Conservation (phyloP, 2,113 vertebrate species). For the Tupaia tana region DNA sequence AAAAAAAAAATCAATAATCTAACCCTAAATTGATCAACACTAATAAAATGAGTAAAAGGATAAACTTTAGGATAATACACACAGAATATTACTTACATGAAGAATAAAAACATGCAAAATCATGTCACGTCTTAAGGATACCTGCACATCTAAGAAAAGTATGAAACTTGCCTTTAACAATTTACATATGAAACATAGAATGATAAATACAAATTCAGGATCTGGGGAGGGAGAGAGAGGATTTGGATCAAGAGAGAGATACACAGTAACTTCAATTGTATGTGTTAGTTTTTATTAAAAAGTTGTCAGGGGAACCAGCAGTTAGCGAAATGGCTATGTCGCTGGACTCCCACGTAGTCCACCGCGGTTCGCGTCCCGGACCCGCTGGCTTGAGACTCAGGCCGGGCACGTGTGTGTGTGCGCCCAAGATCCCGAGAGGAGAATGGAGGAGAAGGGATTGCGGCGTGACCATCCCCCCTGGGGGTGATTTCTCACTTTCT, state of each 20-base stretch:
- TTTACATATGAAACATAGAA: neutral
- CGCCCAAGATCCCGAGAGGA: no score
- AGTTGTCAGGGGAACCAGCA: no score
- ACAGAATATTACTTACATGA: slow-evolving; percentile 8
- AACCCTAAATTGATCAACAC: neutral
- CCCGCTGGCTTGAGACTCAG: no score
- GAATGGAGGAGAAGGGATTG: no score
- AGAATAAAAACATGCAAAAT: neutral
- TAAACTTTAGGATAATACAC: slow-evolving; percentile 1
- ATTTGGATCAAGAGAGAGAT: neutral
- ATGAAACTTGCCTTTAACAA: neutral
- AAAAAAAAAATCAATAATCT: neutral
- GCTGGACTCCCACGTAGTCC: no score
- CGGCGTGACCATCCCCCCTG: no score
- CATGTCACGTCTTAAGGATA: neutral
- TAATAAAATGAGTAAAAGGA: neutral
- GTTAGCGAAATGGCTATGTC: no score
- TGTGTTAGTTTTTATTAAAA: neutral
- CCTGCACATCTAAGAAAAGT: neutral
- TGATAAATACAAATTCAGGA: neutral
- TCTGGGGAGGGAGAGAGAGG: neutral
- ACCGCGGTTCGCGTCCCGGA: no score
- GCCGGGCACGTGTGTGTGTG: no score
- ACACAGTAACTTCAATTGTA: neutral
- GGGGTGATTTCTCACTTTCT: no score